Evolutionary conservation across 2,113 vertebrate genomes (phyloP).

Genomic region (Scatophagus argus): DNA sequence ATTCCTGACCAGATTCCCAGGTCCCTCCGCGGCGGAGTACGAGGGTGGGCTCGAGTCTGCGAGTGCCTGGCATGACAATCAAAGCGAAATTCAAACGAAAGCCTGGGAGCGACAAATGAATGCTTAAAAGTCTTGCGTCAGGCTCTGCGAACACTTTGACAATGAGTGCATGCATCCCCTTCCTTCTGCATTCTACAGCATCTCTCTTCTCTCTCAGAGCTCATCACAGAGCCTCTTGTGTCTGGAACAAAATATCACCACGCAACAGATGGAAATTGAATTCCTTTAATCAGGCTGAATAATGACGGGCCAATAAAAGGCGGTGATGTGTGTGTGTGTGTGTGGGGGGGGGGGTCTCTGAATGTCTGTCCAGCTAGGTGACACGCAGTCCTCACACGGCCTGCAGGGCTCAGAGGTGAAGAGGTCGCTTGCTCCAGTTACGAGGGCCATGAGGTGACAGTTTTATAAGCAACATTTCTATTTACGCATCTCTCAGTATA

Average conservation of each 20-base stretch:
- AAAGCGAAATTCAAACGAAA: conserved; percentile 52
- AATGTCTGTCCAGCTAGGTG: conserved; percentile 1
- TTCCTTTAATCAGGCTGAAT: conserved; percentile 69
- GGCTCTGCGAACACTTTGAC: conserved; percentile 54
- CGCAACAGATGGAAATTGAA: conserved; percentile 74
- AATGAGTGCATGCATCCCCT: conserved; percentile 40
- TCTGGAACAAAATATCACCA: conserved; percentile 59
- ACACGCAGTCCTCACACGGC: conserved; percentile 19
- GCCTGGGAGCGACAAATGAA: conserved; percentile 30
- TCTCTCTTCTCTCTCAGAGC: conserved; percentile 40
- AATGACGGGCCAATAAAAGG: conserved; percentile 48
- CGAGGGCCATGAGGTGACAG: conserved; percentile 31
- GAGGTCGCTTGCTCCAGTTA: conserved; percentile 40
- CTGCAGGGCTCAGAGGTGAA: conserved; percentile 34
- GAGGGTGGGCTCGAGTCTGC: conserved; percentile 26
- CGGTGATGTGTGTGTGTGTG: too few relatives aligned
- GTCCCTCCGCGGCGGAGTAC: conserved; percentile 1
- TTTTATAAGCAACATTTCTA: conserved; percentile 63
- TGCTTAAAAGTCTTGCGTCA: conserved; percentile 54
- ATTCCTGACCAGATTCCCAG: conserved; percentile 37
- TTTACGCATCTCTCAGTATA: conserved; percentile 39
- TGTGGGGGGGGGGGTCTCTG: not conserved
- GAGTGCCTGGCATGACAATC: conserved; percentile 60
- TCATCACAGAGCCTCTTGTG: conserved; percentile 67
- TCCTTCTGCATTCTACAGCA: conserved; percentile 52